A percentile compares a stretch with the other conserved stretches of the same genome.
These are phyloP conservation scores for Strongylocentrotus purpuratus DNA, from an alignment of 35 echinoderm and acorn worm genomes.

Conservation along the genomic window DNA sequence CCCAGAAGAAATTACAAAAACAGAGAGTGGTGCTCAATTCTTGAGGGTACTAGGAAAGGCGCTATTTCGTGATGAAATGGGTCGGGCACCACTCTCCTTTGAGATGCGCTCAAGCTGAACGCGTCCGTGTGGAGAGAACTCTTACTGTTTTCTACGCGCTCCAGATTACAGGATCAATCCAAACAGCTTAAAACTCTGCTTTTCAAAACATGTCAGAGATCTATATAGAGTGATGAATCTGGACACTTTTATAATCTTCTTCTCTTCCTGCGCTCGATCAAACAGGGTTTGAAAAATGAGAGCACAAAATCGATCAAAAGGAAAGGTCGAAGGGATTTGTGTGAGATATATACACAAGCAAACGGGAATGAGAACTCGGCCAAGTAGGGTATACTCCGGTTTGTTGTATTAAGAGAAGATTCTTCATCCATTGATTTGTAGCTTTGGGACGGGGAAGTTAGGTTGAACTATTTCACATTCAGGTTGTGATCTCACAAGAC, in stretches of 20 bases:
- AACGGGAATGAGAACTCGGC: not conserved
- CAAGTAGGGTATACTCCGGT: not conserved
- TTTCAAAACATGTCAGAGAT: not conserved
- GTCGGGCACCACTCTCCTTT: not conserved
- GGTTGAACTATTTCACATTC: not conserved
- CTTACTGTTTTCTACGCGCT: not conserved
- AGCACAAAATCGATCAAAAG: not conserved
- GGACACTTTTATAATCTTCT: not conserved
- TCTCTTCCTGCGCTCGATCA: not conserved
- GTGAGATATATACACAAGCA: not conserved
- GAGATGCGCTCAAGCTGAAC: not conserved
- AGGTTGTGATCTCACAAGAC: not conserved
- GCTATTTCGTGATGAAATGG: not conserved
- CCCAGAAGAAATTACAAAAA: not conserved
- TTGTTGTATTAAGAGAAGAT: not conserved
- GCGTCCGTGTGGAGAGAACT: not conserved
- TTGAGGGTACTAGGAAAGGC: not conserved
- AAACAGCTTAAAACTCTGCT: conserved; percentile 10
- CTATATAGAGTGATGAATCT: conserved; percentile 5
- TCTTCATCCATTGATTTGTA: not conserved
- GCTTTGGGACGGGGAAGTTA: not conserved
- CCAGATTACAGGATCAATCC: not conserved
- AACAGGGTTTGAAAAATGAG: conserved; percentile 1
- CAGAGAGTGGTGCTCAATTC: not conserved
- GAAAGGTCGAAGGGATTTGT: not conserved